Evolutionary conservation across 2,797 vertebrate species (phyloP).

Genomic region (Sphaeramia orbicularis): DNA sequence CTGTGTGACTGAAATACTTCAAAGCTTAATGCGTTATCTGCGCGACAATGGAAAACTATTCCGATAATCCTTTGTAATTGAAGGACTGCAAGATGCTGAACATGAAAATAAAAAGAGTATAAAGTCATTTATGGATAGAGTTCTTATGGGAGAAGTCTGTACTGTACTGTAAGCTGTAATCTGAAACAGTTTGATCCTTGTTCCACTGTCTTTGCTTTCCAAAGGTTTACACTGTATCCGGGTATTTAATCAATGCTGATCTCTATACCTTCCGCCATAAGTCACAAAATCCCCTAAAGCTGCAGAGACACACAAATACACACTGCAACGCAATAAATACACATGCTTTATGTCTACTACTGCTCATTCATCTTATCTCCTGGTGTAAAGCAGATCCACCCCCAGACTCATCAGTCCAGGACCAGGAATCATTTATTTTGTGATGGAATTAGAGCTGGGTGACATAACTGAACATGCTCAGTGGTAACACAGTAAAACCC

Average conservation of each 20-base stretch:
- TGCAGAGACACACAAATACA: neutral
- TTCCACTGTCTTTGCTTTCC: neutral
- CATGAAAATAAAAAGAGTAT: conserved; percentile 1
- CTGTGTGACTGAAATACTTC: conserved; percentile 3
- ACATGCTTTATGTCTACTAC: conserved; percentile 4
- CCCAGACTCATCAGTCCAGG: conserved; percentile 12
- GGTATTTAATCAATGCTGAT: conserved; percentile 1
- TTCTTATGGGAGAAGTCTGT: neutral
- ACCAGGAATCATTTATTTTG: neutral
- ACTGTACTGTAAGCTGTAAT: neutral
- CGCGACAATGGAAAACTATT: conserved; percentile 4
- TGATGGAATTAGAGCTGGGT: too few relatives aligned
- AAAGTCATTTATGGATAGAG: neutral
- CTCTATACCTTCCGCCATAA: neutral
- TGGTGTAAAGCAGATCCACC: conserved; percentile 14
- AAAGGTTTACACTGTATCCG: neutral
- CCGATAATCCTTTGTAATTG: conserved; percentile 3
- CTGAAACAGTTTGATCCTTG: neutral
- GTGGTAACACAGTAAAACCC: neutral
- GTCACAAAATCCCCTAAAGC: conserved; percentile 17
- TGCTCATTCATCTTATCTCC: conserved; percentile 10
- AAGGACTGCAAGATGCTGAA: conserved; percentile 8
- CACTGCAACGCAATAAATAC: neutral
- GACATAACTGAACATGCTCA: too few relatives aligned
- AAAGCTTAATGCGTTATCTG: conserved; percentile 4